Percentiles rank a stretch among this genome's conserved stretches.
Evolutionary conservation across 2,113 vertebrate species (phyloP).

Genomic region (Eira barbara): DNA sequence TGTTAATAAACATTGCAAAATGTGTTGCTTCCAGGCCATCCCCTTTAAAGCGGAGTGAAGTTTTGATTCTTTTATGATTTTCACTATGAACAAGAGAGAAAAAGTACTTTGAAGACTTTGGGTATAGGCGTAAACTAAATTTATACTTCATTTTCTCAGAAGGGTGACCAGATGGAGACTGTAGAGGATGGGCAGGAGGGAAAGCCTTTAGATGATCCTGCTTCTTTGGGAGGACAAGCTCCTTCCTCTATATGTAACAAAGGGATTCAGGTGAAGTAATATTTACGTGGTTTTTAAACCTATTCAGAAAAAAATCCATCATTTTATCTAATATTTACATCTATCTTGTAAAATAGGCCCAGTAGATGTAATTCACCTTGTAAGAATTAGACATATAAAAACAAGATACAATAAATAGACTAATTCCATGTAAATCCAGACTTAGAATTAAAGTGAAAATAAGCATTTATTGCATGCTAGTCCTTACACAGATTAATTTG

Average conservation of each 20-base stretch:
- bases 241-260: neutral
- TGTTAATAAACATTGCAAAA: neutral
- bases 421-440: neutral
- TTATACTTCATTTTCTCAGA: neutral
- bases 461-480: no score
- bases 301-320: neutral
- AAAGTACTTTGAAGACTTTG: neutral
- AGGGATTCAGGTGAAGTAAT: neutral
- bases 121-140: neutral
- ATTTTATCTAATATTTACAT: neutral
- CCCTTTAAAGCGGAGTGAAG: neutral
- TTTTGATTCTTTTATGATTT: neutral
- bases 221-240: neutral
- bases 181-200: neutral
- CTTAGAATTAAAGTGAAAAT: neutral
- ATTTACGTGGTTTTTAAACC: neutral
- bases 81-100: neutral
- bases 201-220: neutral
- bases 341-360: neutral
- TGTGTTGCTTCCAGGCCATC: neutral
- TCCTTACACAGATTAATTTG: neutral
- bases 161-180: neutral
- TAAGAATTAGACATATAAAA: neutral
- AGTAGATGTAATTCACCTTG: neutral
- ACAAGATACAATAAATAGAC: neutral